Conservation (phyloP, 2,797 vertebrate species). For the Mycteria americana region DNA sequence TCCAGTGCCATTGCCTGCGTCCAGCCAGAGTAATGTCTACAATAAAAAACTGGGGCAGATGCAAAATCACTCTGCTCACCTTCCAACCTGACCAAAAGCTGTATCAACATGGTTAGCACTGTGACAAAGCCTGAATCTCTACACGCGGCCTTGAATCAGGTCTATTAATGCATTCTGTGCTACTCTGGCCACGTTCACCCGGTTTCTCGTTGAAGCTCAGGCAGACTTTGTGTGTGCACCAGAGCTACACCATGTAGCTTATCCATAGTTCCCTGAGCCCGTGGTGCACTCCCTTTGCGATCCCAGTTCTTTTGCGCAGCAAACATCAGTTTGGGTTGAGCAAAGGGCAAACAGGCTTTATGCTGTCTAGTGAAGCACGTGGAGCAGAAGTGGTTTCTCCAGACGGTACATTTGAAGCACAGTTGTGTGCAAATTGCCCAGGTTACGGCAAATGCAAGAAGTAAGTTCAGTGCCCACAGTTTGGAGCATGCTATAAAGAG, state of each 20-base stretch:
- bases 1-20: background rate
- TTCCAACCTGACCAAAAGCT: conserved; percentile 23
- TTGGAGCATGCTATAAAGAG: background rate
- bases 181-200: background rate
- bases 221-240: background rate
- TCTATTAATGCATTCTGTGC: background rate
- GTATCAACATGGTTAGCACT: conserved; percentile 20
- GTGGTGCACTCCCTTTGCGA: background rate
- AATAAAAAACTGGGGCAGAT: background rate
- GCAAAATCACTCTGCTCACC: background rate
- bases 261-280: background rate
- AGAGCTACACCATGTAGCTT: background rate
- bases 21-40: background rate
- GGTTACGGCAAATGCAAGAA: background rate
- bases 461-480: background rate
- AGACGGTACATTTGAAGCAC: background rate
- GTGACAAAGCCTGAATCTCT: conserved; percentile 27
- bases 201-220: background rate
- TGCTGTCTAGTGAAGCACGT: background rate
- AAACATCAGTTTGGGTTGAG: background rate
- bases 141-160: background rate
- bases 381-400: background rate
- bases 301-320: background rate
- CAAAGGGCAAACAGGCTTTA: background rate
- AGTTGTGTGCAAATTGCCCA: background rate